Conservation (phyloP, 2,113 vertebrate species). For the Ammodytes dubius region DNA sequence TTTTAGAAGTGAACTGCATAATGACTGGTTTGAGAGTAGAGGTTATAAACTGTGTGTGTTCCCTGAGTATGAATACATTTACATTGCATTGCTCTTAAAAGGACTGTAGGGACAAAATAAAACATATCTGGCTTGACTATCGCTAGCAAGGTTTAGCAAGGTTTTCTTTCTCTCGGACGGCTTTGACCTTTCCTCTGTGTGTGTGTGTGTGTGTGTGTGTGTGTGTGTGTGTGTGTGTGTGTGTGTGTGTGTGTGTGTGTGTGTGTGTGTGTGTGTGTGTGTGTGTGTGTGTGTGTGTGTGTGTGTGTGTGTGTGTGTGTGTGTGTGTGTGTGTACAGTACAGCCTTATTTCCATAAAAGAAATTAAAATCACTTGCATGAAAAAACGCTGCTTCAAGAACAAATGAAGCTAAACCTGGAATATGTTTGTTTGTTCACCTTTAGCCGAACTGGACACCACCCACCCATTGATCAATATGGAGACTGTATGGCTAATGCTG, state of each 20-base stretch:
- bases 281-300: too few relatives aligned
- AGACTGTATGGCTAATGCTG: conserved; percentile 20
- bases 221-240: too few relatives aligned
- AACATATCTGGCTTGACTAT: background rate
- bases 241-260: too few relatives aligned
- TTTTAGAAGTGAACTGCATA: background rate
- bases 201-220: too few relatives aligned
- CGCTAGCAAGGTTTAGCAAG: background rate
- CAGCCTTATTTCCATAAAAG: too few relatives aligned
- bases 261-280: too few relatives aligned
- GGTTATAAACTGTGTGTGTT: background rate
- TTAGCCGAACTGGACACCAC: background rate
- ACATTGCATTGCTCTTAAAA: background rate
- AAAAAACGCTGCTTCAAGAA: background rate
- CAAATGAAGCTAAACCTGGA: background rate
- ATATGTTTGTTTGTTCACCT: background rate
- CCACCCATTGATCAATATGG: conserved; percentile 3
- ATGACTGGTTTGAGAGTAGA: background rate
- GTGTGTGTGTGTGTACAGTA: too few relatives aligned
- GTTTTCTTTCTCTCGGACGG: too few relatives aligned
- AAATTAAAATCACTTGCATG: too few relatives aligned
- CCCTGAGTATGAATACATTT: background rate
- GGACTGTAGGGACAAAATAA: background rate
- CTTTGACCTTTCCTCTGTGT: too few relatives aligned
- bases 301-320: too few relatives aligned